These are phyloP conservation scores for Drosophila histrio DNA, from an alignment of 2,888 invertebrate genomes.

Conservation along the genomic window DNA sequence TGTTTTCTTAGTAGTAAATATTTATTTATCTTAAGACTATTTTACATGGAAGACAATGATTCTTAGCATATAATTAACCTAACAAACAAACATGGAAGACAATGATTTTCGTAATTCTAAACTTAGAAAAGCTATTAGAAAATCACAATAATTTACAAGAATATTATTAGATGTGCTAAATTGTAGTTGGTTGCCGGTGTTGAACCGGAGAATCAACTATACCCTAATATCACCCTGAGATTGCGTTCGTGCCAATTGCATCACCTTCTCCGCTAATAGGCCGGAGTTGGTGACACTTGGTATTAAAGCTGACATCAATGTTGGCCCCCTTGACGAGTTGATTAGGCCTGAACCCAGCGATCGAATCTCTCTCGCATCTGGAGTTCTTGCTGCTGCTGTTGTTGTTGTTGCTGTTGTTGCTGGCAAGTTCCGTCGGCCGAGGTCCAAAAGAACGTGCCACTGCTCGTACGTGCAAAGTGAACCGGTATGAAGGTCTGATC, in stretches of 20 bases:
- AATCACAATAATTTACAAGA: slow-evolving; percentile 63
- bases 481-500: slow-evolving; percentile 86
- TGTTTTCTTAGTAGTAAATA: slow-evolving; percentile 41
- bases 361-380: slow-evolving; percentile 71
- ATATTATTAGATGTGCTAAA: slow-evolving; percentile 68
- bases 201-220: slow-evolving; percentile 45
- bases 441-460: slow-evolving; percentile 94
- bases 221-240: slow-evolving; percentile 81
- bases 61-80: slow-evolving; percentile 52
- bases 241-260: slow-evolving; percentile 55
- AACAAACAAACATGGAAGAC: slow-evolving; percentile 81
- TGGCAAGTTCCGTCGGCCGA: slow-evolving; percentile 82
- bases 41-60: slow-evolving; percentile 82
- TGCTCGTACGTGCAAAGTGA: slow-evolving; percentile 91
- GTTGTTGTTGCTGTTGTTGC: slow-evolving; percentile 54
- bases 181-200: slow-evolving; percentile 48
- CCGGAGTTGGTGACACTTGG: slow-evolving; percentile 53
- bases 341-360: slow-evolving; percentile 82
- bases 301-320: slow-evolving; percentile 75
- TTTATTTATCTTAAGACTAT: slow-evolving; percentile 58
- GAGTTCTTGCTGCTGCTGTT: slow-evolving; percentile 43
- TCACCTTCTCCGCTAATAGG: slow-evolving; percentile 24
- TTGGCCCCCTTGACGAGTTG: slow-evolving; percentile 1
- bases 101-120: slow-evolving; percentile 72
- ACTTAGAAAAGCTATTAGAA: slow-evolving; percentile 48